A percentile compares a stretch with the other conserved stretches of the same genome.
Conservation (phyloP, 2,888 invertebrate genomes). For the Salticus scenicus region DNA sequence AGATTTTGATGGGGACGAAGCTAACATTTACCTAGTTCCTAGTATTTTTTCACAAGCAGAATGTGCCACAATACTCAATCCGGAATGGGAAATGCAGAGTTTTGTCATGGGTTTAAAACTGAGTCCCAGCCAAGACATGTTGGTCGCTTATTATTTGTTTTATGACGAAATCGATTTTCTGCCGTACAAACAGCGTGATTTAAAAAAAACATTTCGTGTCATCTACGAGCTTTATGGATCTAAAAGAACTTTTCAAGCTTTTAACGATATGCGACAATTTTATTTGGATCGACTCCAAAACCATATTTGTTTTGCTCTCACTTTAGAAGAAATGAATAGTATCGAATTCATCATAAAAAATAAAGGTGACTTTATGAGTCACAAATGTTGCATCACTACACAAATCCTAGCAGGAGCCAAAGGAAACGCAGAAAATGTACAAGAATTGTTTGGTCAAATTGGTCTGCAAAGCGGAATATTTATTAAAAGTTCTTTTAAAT, state of each 20-base stretch:
- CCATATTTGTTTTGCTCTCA: not conserved
- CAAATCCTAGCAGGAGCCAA: not conserved
- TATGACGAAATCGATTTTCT: conserved; percentile 33
- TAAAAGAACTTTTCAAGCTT: not conserved
- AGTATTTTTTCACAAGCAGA: conserved; percentile 21
- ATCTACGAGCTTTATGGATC: conserved; percentile 34
- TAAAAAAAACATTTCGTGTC: conserved; percentile 6
- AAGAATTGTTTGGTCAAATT: not conserved
- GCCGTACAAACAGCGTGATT: conserved; percentile 7
- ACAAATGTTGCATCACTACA: not conserved
- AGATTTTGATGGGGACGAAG: conserved; percentile 47
- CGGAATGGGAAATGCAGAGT: not conserved
- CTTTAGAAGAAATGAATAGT: conserved; percentile 30
- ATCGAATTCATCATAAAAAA: too few species aligned
- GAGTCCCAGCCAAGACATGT: conserved; percentile 30
- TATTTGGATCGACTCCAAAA: conserved; percentile 9
- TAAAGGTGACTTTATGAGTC: too few species aligned
- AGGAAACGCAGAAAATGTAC: not conserved
- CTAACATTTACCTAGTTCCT: conserved; percentile 12
- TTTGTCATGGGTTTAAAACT: conserved; percentile 21
- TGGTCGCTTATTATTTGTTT: not conserved
- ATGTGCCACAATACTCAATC: conserved; percentile 22
- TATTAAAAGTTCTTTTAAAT: not conserved
- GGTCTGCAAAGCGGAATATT: not conserved
- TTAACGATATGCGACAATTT: conserved; percentile 16